A percentile compares a stretch with the other conserved stretches of the same genome.
phyloP scores from a whole-genome alignment of 1,140 invertebrate genomes.

The honey bee (Apis mellifera) region Amel_HAv3.1 CM009934.2:13002001-13002500 shows the following conservation, averaged over 20 bases:
- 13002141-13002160: neutral
- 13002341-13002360: neutral
- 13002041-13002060: too few relatives aligned
- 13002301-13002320: conserved; percentile 20
- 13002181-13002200: neutral
- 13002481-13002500: neutral
- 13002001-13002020: neutral
- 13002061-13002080: too few relatives aligned
- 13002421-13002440: too few relatives aligned
- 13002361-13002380: neutral
- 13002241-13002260: conserved; percentile 62
- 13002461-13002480: too few relatives aligned
- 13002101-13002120: neutral
- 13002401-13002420: neutral
- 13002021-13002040: conserved; percentile 3
- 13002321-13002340: neutral
- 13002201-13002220: conserved; percentile 37
- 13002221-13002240: conserved; percentile 57
- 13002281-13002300: conserved; percentile 44
- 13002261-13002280: conserved; percentile 48
- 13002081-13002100: too few relatives aligned
- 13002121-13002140: neutral
- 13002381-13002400: neutral
- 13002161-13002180: neutral
- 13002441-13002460: neutral